These are phyloP conservation scores for Chelonia mydas DNA, from an alignment of 2,797 vertebrate genomes.

Conservation along the genomic window DNA sequence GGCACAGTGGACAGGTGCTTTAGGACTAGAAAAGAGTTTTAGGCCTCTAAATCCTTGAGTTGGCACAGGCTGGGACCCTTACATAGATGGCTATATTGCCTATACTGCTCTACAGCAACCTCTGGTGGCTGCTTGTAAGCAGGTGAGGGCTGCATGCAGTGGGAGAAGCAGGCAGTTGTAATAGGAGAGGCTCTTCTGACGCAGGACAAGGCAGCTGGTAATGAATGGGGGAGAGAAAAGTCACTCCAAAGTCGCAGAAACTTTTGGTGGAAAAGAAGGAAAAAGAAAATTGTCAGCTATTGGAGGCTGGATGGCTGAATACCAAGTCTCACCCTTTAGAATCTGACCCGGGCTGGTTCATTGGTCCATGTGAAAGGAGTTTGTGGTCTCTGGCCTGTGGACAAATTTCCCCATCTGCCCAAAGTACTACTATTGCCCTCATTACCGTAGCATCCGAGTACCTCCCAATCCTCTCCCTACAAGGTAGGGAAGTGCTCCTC, in stretches of 20 bases:
- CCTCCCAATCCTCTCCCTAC: background rate
- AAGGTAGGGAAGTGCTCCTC: background rate
- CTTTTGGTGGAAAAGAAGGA: background rate
- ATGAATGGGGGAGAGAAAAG: background rate
- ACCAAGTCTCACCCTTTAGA: background rate
- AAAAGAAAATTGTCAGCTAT: background rate
- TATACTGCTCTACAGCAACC: background rate
- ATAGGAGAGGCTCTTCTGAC: background rate
- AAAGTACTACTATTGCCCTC: background rate
- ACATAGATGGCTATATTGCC: background rate
- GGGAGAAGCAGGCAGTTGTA: background rate
- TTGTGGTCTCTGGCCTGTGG: background rate
- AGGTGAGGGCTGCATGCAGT: background rate
- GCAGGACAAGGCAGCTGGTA: background rate
- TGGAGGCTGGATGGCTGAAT: background rate
- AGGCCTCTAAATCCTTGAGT: background rate
- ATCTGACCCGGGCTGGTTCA: background rate
- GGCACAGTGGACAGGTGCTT: slow-evolving; percentile 1
- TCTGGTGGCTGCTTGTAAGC: background rate
- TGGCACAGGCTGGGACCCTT: background rate
- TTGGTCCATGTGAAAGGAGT: background rate
- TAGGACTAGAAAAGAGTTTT: slow-evolving; percentile 9
- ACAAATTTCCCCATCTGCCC: background rate
- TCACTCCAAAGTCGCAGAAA: background rate
- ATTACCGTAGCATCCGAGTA: background rate